phyloP scores from a whole-genome alignment of 2,113 vertebrate genomes.

The Prochilodus magdalenae region DNA sequence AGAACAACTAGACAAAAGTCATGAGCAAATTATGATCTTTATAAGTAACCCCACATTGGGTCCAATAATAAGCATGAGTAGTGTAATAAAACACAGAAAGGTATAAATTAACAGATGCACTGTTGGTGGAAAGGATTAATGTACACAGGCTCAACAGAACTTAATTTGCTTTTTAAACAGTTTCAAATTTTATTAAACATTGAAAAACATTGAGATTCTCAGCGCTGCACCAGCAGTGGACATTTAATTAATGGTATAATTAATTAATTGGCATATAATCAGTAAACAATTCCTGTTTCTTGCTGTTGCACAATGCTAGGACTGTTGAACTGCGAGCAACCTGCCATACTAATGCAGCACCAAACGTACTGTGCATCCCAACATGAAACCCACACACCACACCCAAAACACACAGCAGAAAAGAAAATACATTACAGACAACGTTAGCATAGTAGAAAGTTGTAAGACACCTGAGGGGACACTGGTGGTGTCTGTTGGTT shows the following conservation, averaged over 20 bases:
- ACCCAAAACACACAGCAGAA: constrained; percentile 20
- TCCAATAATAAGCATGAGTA: background rate
- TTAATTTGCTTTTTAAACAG: background rate
- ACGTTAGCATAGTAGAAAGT: constrained; percentile 40
- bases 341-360: background rate
- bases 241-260: no score
- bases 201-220: background rate
- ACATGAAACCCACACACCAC: background rate
- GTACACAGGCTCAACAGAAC: background rate
- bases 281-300: background rate
- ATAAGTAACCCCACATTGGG: background rate
- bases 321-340: background rate
- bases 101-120: background rate
- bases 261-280: background rate
- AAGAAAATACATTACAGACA: constrained; percentile 18
- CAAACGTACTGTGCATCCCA: background rate
- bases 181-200: background rate
- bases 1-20: background rate
- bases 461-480: constrained; percentile 55
- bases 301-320: background rate
- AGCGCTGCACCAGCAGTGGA: background rate
- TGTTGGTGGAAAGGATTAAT: background rate
- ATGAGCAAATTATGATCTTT: background rate
- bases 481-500: constrained; percentile 52
- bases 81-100: background rate